Percentiles rank a stretch among this genome's conserved stretches.
These are phyloP conservation scores for Micropoecilia bifurca DNA, from an alignment of 2,797 vertebrate genomes.

Conservation along the genomic window DNA sequence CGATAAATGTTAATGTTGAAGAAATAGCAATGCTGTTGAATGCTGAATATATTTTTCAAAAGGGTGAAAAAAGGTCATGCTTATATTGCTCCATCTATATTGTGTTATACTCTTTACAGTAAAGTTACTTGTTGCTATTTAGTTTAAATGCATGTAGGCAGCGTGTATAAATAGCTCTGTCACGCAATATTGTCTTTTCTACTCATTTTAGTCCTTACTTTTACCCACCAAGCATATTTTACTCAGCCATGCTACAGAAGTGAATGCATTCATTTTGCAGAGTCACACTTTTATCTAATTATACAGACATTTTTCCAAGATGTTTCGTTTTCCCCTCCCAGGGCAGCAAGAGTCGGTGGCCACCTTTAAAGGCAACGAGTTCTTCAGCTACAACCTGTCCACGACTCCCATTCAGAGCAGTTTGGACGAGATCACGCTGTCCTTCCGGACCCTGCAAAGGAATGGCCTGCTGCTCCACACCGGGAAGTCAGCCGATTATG, in stretches of 20 bases:
- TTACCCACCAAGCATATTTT: conserved; percentile 7
- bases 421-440: conserved; percentile 94
- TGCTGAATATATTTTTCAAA: neutral
- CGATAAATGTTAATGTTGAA: neutral
- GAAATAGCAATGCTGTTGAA: neutral
- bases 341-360: conserved; percentile 93
- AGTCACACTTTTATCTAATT: conserved; percentile 8
- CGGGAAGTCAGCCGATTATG: conserved; percentile 92
- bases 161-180: conserved; percentile 7
- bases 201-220: conserved; percentile 16
- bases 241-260: conserved; percentile 10
- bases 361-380: conserved; percentile 94
- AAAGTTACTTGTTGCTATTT: neutral
- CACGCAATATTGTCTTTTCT: neutral
- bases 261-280: conserved; percentile 15
- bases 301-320: conserved; percentile 36
- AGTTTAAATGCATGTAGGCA: neutral
- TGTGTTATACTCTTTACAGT: neutral
- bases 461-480: conserved; percentile 96
- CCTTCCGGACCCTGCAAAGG: conserved; percentile 93
- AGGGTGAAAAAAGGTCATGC: neutral
- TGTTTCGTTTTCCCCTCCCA: conserved; percentile 60
- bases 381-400: conserved; percentile 98
- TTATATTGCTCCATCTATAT: neutral
- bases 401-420: conserved; percentile 97